A percentile compares a stretch with the other conserved stretches of the same genome.
phyloP scores from a whole-genome alignment of 2,888 invertebrate genomes.

The Achlya flavicornis region DNA sequence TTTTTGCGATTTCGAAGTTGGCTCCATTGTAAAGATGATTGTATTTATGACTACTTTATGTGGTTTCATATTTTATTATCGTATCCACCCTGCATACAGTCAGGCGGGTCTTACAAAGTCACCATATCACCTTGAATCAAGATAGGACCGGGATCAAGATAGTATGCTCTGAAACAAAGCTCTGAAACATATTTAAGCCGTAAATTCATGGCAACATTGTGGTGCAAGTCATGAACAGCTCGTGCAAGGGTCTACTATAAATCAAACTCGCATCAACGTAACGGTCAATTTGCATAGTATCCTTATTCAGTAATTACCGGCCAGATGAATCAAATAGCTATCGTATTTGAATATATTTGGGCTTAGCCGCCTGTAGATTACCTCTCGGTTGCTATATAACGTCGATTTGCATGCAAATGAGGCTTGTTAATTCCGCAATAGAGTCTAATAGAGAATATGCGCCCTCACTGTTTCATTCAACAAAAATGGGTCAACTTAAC shows the following conservation, averaged over 20 bases:
- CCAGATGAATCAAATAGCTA: slow-evolving; percentile 33
- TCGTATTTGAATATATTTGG: slow-evolving; percentile 40
- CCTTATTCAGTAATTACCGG: slow-evolving; percentile 30
- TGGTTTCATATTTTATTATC: no score
- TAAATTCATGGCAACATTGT: background rate
- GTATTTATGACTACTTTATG: no score
- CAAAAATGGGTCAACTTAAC: slow-evolving; percentile 35
- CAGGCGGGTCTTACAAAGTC: no score
- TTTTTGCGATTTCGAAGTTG: no score
- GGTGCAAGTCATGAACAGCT: background rate
- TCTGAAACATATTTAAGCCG: background rate
- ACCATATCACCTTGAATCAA: no score
- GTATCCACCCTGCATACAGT: no score
- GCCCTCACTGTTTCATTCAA: slow-evolving; percentile 29
- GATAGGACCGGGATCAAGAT: no score
- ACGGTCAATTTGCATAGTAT: slow-evolving; percentile 10
- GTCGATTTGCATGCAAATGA: slow-evolving; percentile 53
- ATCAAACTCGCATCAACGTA: slow-evolving; percentile 9
- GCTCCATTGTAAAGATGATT: no score
- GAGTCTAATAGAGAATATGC: slow-evolving; percentile 36
- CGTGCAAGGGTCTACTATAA: slow-evolving; percentile 1
- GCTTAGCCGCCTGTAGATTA: slow-evolving; percentile 41
- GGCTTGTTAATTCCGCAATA: slow-evolving; percentile 40
- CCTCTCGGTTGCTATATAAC: slow-evolving; percentile 35
- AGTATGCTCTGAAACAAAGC: background rate